These are phyloP conservation scores for Sebastes oblongus DNA, from an alignment of 2,797 vertebrate genomes.

Conservation along the genomic window DNA sequence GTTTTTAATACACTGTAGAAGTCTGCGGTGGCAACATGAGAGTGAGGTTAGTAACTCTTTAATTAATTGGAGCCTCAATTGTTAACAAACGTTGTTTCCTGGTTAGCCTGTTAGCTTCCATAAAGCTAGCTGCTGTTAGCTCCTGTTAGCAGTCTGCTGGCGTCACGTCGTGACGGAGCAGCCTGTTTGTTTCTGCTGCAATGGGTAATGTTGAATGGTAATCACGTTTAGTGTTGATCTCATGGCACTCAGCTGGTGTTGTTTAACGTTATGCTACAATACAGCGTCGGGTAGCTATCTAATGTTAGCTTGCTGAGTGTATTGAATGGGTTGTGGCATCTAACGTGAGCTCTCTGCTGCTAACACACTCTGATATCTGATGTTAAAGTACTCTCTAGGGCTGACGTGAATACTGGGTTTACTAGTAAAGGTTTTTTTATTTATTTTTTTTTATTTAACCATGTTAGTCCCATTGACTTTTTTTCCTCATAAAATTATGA, in stretches of 20 bases:
- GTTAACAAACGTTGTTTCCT: neutral
- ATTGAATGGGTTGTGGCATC: neutral
- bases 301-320: neutral
- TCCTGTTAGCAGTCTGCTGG: neutral
- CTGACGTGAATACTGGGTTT: neutral
- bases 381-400: neutral
- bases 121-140: conserved; percentile 4
- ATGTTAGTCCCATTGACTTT: no score
- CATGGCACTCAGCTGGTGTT: rapidly evolving
- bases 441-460: no score
- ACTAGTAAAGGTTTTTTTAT: neutral
- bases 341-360: neutral
- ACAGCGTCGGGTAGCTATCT: neutral
- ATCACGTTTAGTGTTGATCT: neutral
- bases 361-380: no score
- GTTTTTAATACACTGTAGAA: neutral
- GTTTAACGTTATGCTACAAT: neutral
- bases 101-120: neutral
- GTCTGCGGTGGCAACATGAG: conserved; percentile 69
- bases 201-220: neutral
- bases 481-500: no score
- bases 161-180: neutral
- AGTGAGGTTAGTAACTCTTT: conserved; percentile 71
- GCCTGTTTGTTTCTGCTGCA: neutral
- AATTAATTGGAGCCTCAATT: neutral